Conservation (phyloP, 2,797 vertebrate genomes). For the Malurus leucopterus region DNA sequence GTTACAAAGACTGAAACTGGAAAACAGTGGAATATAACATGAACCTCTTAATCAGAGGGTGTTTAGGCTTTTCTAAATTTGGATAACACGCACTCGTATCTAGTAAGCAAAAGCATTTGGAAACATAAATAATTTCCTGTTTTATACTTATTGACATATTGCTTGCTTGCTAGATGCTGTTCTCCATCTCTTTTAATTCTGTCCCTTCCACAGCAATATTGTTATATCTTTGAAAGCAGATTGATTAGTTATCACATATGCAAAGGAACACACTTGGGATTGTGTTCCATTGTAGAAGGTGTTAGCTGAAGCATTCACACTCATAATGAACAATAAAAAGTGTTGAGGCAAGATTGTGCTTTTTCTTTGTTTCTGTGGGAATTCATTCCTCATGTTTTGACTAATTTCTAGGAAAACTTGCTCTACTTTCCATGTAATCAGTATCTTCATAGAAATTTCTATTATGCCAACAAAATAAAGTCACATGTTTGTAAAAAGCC, state of each 20-base stretch:
- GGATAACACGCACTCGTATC: neutral
- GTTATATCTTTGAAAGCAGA: neutral
- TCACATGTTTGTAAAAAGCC: neutral
- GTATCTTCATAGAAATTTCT: neutral
- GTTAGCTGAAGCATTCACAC: neutral
- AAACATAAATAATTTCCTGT: neutral
- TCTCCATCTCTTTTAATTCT: neutral
- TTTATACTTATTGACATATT: neutral
- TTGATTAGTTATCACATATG: neutral
- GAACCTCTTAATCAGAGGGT: neutral
- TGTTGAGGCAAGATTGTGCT: neutral
- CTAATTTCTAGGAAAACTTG: neutral
- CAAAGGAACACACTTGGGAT: neutral
- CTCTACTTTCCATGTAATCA: neutral
- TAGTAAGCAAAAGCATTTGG: neutral
- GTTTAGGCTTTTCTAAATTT: neutral
- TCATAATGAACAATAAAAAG: neutral
- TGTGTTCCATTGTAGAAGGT: neutral
- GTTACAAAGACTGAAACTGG: neutral
- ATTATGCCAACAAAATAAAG: neutral
- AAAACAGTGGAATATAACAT: neutral
- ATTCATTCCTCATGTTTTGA: neutral
- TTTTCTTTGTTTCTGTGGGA: neutral
- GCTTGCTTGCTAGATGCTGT: neutral
- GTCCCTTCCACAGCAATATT: neutral